Percentiles rank a stretch among this genome's conserved stretches.
These are phyloP conservation scores for Leptobrachium ailaonicum DNA, from an alignment of 2,113 vertebrate species.

Conservation along the genomic window DNA sequence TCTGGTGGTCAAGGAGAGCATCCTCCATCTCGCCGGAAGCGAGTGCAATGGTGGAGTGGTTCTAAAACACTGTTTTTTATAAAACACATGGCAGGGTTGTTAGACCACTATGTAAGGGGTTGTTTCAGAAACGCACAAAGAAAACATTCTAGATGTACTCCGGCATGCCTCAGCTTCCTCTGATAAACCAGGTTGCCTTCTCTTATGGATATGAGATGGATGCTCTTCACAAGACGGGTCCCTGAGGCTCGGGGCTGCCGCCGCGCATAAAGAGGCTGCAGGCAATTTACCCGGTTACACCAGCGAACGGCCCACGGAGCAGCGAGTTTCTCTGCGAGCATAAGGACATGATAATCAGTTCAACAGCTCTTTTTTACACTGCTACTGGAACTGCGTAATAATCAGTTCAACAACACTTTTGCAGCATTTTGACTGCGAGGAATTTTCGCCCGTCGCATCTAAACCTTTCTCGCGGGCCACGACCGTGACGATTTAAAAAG, in stretches of 20 bases:
- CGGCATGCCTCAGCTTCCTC: not conserved
- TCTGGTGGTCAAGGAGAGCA: no score
- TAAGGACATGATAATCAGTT: not conserved
- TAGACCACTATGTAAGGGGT: not conserved
- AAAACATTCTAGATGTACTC: no score
- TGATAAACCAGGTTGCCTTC: slow-evolving; percentile 33
- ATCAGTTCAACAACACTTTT: not conserved
- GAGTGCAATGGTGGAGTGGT: no score
- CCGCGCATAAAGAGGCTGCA: not conserved
- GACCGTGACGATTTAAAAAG: no score
- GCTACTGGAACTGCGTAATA: not conserved
- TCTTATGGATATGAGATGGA: slow-evolving; percentile 1
- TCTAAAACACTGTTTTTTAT: no score
- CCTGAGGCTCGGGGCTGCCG: slow-evolving; percentile 22
- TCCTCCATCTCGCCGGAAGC: no score
- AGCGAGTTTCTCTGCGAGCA: not conserved
- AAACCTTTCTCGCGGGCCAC: no score
- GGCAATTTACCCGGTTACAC: slow-evolving; percentile 25
- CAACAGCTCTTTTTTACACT: no score
- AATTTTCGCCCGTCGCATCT: no score
- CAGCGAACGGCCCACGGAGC: slow-evolving; percentile 1
- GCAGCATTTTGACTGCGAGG: not conserved
- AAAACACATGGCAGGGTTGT: not conserved
- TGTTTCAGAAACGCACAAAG: not conserved
- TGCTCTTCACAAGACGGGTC: slow-evolving; percentile 12